These are phyloP conservation scores for Drosophila eugracilis DNA, from an alignment of 1,140 invertebrate species.

Conservation along the genomic window DNA sequence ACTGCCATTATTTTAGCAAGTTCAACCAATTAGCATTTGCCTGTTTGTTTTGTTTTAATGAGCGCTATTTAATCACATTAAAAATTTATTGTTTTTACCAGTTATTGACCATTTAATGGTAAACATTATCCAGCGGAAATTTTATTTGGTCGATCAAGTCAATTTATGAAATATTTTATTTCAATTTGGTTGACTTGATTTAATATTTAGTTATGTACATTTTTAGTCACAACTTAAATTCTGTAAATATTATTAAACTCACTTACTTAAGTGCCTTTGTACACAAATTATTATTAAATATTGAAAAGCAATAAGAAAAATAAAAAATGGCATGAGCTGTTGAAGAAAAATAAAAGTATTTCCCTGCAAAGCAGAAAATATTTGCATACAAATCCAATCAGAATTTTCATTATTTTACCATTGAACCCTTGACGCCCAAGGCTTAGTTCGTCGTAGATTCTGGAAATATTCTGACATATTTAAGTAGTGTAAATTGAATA, in stretches of 20 bases:
- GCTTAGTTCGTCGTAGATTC: conserved; percentile 2
- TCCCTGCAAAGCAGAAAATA: not conserved
- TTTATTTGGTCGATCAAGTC: conserved; percentile 1
- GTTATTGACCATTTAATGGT: not conserved
- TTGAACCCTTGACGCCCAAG: conserved; percentile 7
- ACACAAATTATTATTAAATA: not conserved
- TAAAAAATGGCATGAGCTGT: not conserved
- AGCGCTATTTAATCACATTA: conserved; percentile 10
- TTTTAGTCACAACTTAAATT: too few species aligned
- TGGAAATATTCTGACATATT: conserved; percentile 28
- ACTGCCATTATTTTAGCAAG: not conserved
- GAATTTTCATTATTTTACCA: conserved; percentile 8
- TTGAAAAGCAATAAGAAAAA: not conserved
- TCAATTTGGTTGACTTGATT: not conserved
- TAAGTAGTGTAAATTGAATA: conserved; percentile 48
- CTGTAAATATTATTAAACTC: too few species aligned
- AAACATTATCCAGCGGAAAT: not conserved
- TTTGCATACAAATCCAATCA: conserved; percentile 29
- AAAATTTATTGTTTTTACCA: conserved; percentile 1
- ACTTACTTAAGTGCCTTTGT: not conserved
- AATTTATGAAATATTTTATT: not conserved
- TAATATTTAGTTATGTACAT: too few species aligned
- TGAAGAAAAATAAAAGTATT: not conserved
- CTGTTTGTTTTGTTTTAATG: conserved; percentile 14
- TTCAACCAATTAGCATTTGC: conserved; percentile 22